Base-by-base conservation (phyloP, 2,888 invertebrate genomes). In the Pemphredon lugubris region DNA sequence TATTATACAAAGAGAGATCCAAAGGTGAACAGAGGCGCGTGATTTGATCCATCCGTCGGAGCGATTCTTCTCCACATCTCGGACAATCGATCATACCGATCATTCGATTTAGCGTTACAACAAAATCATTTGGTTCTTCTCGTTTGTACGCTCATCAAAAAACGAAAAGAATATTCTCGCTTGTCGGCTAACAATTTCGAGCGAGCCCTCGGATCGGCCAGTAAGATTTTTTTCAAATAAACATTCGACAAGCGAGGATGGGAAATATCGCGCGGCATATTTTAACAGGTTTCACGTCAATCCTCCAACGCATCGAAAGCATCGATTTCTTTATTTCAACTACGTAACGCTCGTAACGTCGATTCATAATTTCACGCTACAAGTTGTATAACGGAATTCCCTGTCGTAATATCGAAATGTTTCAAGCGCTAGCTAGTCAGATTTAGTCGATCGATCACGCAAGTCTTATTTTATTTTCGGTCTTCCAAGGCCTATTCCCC, bases 401-500 rank as follows among this genome's bases (percentile, higher is more conserved):
- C 60, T 47, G n/a, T 51, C 30, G 40, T 45, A 51, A 70, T 47
- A 60, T 57, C 50, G 37, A 63, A 40, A 42, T 39, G 44, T 57
- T 60, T 60, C 39, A 18, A 37, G 32, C 57, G 45, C 45, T 54
- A 59, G 23, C 59, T 60, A 47, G 63, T 66, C 61, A 44, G 37
- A 64, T 54, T 73, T 58, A 61, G 18, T 54, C 55, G 34, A 53
- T 40, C 42, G 37, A 32, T 53, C 65, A 55, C 13, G 39, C 18
- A 26, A 53, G 40, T 55, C 21, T 64, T 44, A 61, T 51, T 71
- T 78, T 59, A 58, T 51, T 69, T 61, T 65, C 59, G 51, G 54
- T 65, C 61, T 60, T 58, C 18, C 48, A 57, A 68, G 78, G 79
- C 78, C 73, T 78, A 78, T 48, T 68, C 53, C 55, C 54, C 30